Evolutionary conservation across 2,888 invertebrate genomes (phyloP).

Genomic region (Leucania comma): DNA sequence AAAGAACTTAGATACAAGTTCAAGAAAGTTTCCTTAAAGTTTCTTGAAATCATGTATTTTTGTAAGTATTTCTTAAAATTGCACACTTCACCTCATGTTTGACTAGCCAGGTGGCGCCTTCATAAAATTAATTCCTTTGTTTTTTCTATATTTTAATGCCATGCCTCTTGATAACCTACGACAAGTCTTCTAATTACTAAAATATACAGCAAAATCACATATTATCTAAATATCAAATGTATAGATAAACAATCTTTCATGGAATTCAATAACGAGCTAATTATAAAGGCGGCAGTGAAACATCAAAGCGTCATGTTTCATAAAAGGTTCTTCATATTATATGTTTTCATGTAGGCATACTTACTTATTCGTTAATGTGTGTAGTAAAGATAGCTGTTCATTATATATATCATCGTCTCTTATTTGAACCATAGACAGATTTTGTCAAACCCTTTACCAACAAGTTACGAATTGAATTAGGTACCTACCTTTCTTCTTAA

Average conservation of each 20-base stretch:
- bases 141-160: slow-evolving; percentile 2
- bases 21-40: not conserved
- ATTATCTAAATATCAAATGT: slow-evolving; percentile 48
- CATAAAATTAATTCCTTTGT: slow-evolving; percentile 1
- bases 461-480: slow-evolving; percentile 1
- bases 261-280: slow-evolving; percentile 71
- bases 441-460: not conserved
- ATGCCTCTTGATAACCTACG: not conserved
- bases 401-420: not conserved
- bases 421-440: not conserved
- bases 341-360: slow-evolving; percentile 22
- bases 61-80: too few relatives aligned
- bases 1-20: not conserved
- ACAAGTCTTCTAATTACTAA: slow-evolving; percentile 43
- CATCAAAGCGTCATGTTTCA: slow-evolving; percentile 70
- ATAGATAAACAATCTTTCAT: slow-evolving; percentile 56
- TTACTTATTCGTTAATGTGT: slow-evolving; percentile 2
- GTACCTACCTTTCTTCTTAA: not conserved
- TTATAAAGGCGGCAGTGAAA: slow-evolving; percentile 68
- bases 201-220: slow-evolving; percentile 26
- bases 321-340: slow-evolving; percentile 53
- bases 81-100: not conserved
- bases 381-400: not conserved
- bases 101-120: not conserved
- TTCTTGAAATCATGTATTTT: too few relatives aligned